Evolutionary conservation across 2,797 vertebrate genomes (phyloP).

Genomic region (Myotis daubentonii): DNA sequence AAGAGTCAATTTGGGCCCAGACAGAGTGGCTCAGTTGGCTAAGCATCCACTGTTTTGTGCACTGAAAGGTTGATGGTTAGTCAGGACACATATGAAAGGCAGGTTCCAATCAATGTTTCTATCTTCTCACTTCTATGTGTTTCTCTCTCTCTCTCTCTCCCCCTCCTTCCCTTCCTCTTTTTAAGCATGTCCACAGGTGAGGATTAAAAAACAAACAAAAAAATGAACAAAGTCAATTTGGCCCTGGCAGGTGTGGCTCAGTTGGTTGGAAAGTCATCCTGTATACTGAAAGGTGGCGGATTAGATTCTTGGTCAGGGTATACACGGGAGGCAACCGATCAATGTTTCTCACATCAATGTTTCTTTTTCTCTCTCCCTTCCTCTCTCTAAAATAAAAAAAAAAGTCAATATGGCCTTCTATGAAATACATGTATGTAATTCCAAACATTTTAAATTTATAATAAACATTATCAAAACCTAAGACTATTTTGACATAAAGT

Average conservation of each 20-base stretch:
- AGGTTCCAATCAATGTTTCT: neutral
- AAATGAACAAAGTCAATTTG: neutral
- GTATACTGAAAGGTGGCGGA: neutral
- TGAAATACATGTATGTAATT: constrained; percentile 22
- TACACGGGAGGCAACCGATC: neutral
- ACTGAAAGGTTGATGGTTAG: neutral
- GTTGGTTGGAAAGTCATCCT: neutral
- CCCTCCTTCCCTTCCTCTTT: neutral
- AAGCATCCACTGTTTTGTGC: neutral
- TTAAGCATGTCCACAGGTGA: neutral
- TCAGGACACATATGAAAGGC: too few relatives aligned
- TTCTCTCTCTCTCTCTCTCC: neutral
- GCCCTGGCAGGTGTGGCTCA: neutral
- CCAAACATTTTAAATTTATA: neutral
- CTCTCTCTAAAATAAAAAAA: neutral
- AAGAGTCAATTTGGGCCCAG: neutral
- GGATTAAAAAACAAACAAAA: neutral
- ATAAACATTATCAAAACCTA: constrained; percentile 32
- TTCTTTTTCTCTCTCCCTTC: neutral
- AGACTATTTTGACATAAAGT: neutral
- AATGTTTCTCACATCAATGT: neutral
- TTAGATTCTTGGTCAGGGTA: neutral
- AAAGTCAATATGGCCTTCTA: neutral
- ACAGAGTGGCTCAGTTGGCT: neutral
- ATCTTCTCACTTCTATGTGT: neutral